Evolutionary conservation across 2,888 invertebrate species (phyloP).

Genomic region (Mesorhabditis spiculigera): DNA sequence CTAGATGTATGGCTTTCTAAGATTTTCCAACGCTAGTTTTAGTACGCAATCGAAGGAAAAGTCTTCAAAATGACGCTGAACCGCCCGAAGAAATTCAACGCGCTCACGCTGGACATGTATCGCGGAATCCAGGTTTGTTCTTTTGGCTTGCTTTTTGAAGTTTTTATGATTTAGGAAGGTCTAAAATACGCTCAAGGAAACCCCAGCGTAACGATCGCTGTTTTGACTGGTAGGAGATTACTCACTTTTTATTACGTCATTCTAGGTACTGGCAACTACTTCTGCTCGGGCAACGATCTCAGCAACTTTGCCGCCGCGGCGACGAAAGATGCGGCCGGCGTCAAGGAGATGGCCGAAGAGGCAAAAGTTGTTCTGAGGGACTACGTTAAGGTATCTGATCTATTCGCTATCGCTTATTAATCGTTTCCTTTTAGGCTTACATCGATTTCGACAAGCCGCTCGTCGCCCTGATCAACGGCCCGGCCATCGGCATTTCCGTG

Average conservation of each 20-base stretch:
- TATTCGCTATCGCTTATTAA: too few relatives aligned
- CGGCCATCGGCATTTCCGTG: constrained; percentile 83
- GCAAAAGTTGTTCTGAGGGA: constrained; percentile 41
- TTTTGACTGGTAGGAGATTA: constrained; percentile 67
- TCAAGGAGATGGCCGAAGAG: constrained; percentile 37
- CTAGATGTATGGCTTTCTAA: constrained; percentile 15
- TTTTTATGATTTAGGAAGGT: constrained; percentile 22
- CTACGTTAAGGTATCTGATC: constrained; percentile 34
- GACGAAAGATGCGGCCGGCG: constrained; percentile 25
- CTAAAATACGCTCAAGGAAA: constrained; percentile 63
- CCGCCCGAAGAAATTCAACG: constrained; percentile 52
- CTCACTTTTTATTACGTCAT: not conserved
- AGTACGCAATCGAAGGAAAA: constrained; percentile 12
- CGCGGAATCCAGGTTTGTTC: constrained; percentile 9
- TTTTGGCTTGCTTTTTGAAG: constrained; percentile 15
- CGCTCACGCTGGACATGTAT: constrained; percentile 53
- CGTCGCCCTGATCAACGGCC: constrained; percentile 85
- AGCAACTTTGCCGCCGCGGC: constrained; percentile 60
- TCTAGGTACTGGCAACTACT: constrained; percentile 71
- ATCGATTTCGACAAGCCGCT: constrained; percentile 84
- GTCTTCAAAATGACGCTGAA: constrained; percentile 50
- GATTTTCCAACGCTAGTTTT: too few relatives aligned
- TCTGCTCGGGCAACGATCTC: constrained; percentile 80
- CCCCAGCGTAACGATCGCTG: constrained; percentile 69
- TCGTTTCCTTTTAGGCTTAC: constrained; percentile 64